Evolutionary conservation across 2,113 vertebrate species (phyloP), one percentile per base, ranked within the genome.

Genomic region (Cyprinodon variegatus): DNA sequence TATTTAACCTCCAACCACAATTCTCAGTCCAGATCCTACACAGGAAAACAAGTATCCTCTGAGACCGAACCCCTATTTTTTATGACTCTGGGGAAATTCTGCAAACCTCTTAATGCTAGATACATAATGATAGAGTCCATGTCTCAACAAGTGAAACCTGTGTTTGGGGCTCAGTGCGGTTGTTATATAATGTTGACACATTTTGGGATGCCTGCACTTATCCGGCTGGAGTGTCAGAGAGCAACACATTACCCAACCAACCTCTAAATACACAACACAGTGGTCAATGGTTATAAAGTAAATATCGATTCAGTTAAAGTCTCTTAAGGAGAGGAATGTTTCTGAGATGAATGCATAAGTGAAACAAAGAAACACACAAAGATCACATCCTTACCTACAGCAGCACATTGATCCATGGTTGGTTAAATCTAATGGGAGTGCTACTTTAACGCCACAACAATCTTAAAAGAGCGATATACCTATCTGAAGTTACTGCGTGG

Each of bases 261-360:
- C 39, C 1, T 14, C 13, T 40, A 36, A 57, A 48, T 40, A 65
- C 68, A 71, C 67, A 65, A n/a, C 17, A 11, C 14, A 61, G 11
- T 46, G 41, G 43, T 40, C 38, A 4, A 41, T 36, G 5, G 15
- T 60, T 20, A 22, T 22, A 22, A 48, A 14, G 66, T 61, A 43
- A 60, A 71, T 77, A 61, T 69, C 20, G 12, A 62, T 22, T 40
- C 67, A 29, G 37, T 4, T 6, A 36, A 60, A 17, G 59, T 40
- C 9, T 39, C 36, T 22, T 41, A 72, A 75, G 66, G 75, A 78
- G 63, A 66, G 61, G 61, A 40, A 57, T 4, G 65, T 68, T 64
- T 66, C 61, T 7, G 70, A 77, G 66, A 64, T 61, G 68, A 0
- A 72, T 37, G 17, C 1, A 17, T 8, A 11, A 53, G 29, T 11